phyloP scores from a whole-genome alignment of 2,113 vertebrate genomes.

The Stomatorhinus ivindoensis region DNA sequence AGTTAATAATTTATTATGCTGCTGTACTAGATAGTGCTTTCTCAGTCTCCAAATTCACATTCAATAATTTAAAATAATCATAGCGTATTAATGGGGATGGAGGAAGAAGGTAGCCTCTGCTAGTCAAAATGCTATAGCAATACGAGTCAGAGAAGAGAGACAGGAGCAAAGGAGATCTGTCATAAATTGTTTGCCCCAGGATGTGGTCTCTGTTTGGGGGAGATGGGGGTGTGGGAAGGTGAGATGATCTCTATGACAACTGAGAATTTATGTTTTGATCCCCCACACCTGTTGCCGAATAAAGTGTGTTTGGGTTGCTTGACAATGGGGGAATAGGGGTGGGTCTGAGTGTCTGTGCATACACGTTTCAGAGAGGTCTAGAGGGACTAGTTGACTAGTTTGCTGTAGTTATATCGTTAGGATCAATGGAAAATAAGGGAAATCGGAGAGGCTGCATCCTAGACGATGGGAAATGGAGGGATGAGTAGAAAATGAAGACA shows the following conservation, averaged over 20 bases:
- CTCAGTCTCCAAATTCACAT: neutral
- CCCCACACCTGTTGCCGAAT: constrained; percentile 34
- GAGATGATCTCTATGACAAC: constrained; percentile 38
- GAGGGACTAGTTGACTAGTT: no score
- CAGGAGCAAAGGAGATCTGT: constrained; percentile 37
- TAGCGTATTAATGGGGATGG: neutral
- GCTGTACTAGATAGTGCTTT: neutral
- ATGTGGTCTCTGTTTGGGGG: constrained; percentile 43
- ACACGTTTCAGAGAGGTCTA: neutral
- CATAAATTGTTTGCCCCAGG: constrained; percentile 41
- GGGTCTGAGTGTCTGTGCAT: constrained; percentile 18
- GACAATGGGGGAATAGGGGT: constrained; percentile 14
- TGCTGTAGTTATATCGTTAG: neutral
- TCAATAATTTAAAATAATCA: neutral
- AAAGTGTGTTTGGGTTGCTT: constrained; percentile 21
- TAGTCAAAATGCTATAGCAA: neutral
- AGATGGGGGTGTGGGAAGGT: constrained; percentile 26
- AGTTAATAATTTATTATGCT: neutral
- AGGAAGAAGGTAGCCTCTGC: neutral
- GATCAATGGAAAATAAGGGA: neutral
- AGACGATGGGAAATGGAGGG: neutral
- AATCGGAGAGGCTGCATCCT: neutral
- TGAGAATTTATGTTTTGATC: constrained; percentile 39
- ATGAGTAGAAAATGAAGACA: neutral
- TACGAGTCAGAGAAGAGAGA: constrained; percentile 25